phyloP scores from a whole-genome alignment of 2,113 vertebrate genomes.

The Carettochelys insculpta region DNA sequence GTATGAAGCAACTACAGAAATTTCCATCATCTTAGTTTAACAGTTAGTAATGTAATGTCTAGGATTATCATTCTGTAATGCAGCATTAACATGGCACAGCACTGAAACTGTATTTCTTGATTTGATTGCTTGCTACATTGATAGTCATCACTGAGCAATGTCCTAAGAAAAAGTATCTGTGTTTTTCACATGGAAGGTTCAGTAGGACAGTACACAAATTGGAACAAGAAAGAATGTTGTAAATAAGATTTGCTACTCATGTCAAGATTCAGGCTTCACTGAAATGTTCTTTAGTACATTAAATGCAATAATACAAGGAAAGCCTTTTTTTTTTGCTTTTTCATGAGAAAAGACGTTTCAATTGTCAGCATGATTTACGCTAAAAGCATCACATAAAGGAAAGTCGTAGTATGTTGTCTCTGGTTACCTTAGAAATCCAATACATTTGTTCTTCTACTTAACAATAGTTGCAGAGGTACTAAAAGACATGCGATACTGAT shows the following conservation, averaged over 20 bases:
- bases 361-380: background rate
- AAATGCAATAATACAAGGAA: background rate
- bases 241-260: background rate
- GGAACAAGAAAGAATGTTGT: conserved; percentile 15
- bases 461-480: background rate
- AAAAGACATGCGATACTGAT: background rate
- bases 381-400: background rate
- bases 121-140: background rate
- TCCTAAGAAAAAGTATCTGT: background rate
- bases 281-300: background rate
- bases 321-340: background rate
- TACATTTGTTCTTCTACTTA: background rate
- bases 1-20: background rate
- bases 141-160: background rate
- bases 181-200: background rate
- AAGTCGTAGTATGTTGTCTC: background rate
- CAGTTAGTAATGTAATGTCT: background rate
- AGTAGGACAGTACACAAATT: conserved; percentile 16
- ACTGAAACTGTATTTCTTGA: background rate
- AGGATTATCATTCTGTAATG: background rate
- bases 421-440: background rate
- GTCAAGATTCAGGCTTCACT: conserved; percentile 2
- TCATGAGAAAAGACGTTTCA: background rate
- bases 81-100: background rate
- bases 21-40: background rate